These are phyloP conservation scores for Halictus ligatus DNA, from an alignment of 2,888 invertebrate species.

Conservation along the genomic window DNA sequence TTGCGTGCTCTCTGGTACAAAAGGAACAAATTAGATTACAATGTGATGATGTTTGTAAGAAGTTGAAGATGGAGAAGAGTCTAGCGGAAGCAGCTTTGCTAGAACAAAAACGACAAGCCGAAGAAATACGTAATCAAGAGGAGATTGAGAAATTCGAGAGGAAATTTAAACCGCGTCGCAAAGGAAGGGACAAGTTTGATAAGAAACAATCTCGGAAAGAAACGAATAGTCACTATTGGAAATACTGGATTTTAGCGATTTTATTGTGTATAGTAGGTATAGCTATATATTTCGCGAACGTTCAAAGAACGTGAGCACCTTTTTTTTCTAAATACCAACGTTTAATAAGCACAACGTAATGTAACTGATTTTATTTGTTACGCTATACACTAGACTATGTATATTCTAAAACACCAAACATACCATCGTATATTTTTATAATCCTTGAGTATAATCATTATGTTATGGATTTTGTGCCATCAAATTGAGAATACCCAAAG, in stretches of 20 bases:
- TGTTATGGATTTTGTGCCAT: slow-evolving; percentile 25
- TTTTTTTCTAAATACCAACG: background rate
- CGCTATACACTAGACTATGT: background rate
- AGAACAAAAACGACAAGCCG: slow-evolving; percentile 86
- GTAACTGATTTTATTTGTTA: slow-evolving; percentile 10
- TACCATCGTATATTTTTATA: slow-evolving; percentile 19
- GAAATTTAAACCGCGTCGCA: slow-evolving; percentile 86
- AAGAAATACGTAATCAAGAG: slow-evolving; percentile 89
- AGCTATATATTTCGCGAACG: slow-evolving; percentile 33
- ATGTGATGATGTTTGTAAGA: slow-evolving; percentile 89
- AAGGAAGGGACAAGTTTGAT: slow-evolving; percentile 73
- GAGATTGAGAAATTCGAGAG: slow-evolving; percentile 92
- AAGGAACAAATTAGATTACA: slow-evolving; percentile 85
- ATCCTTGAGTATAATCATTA: slow-evolving; percentile 8
- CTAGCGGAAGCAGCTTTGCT: slow-evolving; percentile 86
- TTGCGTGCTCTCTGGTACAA: slow-evolving; percentile 79
- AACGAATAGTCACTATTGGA: slow-evolving; percentile 14
- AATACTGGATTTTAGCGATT: slow-evolving; percentile 43
- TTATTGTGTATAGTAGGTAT: slow-evolving; percentile 41
- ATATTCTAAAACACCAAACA: slow-evolving; percentile 3
- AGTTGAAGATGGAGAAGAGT: slow-evolving; percentile 86
- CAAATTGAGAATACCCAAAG: slow-evolving; percentile 20
- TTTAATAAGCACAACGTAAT: background rate
- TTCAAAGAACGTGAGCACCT: background rate
- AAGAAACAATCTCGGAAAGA: slow-evolving; percentile 32